Conservation (phyloP, 2,113 vertebrate species). For the Laterallus jamaicensis region DNA sequence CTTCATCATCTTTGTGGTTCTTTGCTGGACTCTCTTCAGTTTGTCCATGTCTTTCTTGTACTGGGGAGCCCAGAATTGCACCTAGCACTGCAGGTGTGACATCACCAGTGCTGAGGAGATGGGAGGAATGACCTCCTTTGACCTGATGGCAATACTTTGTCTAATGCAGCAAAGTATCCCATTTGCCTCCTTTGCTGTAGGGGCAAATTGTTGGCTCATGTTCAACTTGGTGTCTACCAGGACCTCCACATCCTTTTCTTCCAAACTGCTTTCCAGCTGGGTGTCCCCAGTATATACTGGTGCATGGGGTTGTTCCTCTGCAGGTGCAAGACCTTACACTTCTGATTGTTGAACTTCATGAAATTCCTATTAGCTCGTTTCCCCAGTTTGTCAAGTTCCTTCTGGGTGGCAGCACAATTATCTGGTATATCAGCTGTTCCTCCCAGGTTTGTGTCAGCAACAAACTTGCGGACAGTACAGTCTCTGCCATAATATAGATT, state of each 20-base stretch:
- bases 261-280: not conserved
- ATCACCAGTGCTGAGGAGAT: not conserved
- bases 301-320: not conserved
- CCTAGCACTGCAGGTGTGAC: too few species aligned
- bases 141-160: not conserved
- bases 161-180: not conserved
- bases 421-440: not conserved
- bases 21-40: not conserved
- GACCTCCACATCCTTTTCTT: not conserved
- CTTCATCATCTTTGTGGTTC: not conserved
- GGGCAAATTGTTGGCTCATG: not conserved
- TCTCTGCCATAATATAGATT: not conserved
- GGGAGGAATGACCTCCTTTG: not conserved
- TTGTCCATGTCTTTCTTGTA: not conserved
- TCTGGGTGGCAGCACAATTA: not conserved
- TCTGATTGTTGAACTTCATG: not conserved
- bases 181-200: not conserved
- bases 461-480: not conserved
- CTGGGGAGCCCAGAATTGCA: not conserved
- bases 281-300: fast-evolving
- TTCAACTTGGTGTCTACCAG: not conserved
- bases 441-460: not conserved
- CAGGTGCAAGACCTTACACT: not conserved
- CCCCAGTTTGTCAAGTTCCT: not conserved
- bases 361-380: not conserved